Percentiles rank a stretch among this genome's conserved stretches.
phyloP scores from a whole-genome alignment of 2,888 invertebrate species.

The Erebia palarica region DNA sequence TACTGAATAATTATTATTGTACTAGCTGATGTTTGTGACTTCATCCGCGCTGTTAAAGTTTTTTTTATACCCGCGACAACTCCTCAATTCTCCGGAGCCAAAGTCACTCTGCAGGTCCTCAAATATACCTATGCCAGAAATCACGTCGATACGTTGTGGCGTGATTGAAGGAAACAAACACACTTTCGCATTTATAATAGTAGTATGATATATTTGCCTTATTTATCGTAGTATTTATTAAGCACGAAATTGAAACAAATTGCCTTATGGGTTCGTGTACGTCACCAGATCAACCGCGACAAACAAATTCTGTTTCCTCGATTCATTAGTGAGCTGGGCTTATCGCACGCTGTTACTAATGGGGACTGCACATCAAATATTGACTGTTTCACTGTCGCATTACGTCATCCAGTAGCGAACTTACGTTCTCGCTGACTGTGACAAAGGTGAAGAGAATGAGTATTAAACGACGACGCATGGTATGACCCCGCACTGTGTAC shows the following conservation, averaged over 20 bases:
- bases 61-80: too few relatives aligned
- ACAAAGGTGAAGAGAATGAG: not conserved
- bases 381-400: slow-evolving; percentile 73
- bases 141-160: too few relatives aligned
- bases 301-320: slow-evolving; percentile 52
- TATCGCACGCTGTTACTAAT: slow-evolving; percentile 65
- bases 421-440: not conserved
- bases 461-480: too few relatives aligned
- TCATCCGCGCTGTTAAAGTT: too few relatives aligned
- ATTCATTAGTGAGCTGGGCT: slow-evolving; percentile 75
- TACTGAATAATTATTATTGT: too few relatives aligned
- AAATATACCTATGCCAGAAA: too few relatives aligned
- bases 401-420: slow-evolving; percentile 59
- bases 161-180: too few relatives aligned
- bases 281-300: slow-evolving; percentile 4
- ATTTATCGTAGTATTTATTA: not conserved
- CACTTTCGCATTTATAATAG: too few relatives aligned
- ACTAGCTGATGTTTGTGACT: too few relatives aligned
- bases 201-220: not conserved
- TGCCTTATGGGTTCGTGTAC: slow-evolving; percentile 17
- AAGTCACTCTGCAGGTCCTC: too few relatives aligned
- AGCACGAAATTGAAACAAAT: slow-evolving; percentile 2
- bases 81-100: too few relatives aligned
- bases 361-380: slow-evolving; percentile 73
- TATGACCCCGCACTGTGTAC: too few relatives aligned